phyloP scores from a whole-genome alignment of 2,888 invertebrate species.

The Automeris io region DNA sequence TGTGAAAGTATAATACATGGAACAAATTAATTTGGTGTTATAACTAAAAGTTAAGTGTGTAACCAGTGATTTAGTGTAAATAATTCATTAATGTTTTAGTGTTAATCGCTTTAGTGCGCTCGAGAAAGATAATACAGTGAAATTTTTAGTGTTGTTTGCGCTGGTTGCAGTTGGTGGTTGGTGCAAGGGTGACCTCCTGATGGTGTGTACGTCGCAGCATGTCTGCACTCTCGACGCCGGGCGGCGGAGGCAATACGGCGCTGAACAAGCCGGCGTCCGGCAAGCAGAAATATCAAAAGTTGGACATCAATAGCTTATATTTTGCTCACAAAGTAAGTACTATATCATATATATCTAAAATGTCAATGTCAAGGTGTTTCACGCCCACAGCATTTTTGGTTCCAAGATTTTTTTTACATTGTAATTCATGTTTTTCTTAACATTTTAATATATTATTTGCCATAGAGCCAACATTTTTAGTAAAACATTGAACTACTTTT shows the following conservation, averaged over 20 bases:
- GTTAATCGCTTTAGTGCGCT: conserved; percentile 5
- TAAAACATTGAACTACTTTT: not conserved
- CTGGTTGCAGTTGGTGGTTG: conserved; percentile 72
- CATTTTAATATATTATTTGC: not conserved
- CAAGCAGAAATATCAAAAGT: conserved; percentile 96
- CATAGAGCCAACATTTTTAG: not conserved
- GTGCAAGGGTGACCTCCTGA: conserved; percentile 76
- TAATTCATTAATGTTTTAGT: conserved; percentile 10
- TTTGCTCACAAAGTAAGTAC: conserved; percentile 87
- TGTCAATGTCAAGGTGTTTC: conserved; percentile 16
- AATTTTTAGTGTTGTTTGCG: conserved; percentile 32
- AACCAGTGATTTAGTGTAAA: conserved; percentile 5
- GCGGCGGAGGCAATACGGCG: conserved; percentile 77
- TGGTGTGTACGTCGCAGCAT: conserved; percentile 97
- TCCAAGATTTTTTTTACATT: not conserved
- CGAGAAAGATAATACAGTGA: conserved; percentile 10
- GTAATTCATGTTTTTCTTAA: conserved; percentile 1
- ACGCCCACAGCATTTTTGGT: conserved; percentile 15
- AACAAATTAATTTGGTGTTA: conserved; percentile 6
- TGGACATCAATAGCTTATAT: conserved; percentile 98
- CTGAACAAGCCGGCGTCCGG: conserved; percentile 79
- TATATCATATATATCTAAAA: conserved; percentile 9
- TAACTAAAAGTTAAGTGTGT: conserved; percentile 9
- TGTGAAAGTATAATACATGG: conserved; percentile 56
- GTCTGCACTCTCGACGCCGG: conserved; percentile 96